Conservation (phyloP, 2,888 invertebrate genomes). For the Melanostoma scalare region DNA sequence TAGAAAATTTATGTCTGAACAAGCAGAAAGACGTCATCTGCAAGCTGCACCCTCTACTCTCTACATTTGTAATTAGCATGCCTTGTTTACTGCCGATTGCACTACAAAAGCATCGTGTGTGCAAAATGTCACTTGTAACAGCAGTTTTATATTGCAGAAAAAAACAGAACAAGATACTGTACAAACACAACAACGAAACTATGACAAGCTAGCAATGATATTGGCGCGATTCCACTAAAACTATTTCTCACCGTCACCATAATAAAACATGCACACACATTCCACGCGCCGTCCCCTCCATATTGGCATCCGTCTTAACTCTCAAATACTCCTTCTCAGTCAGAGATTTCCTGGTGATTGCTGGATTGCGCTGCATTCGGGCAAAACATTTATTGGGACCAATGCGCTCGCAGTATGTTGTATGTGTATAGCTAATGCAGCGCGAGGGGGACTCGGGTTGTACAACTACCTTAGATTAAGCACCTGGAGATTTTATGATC, state of each 20-base stretch:
- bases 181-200: slow-evolving; percentile 56
- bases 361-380: slow-evolving; percentile 45
- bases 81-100: slow-evolving; percentile 51
- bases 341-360: slow-evolving; percentile 70
- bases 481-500: slow-evolving; percentile 72
- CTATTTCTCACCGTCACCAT: slow-evolving; percentile 71
- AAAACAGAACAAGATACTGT: slow-evolving; percentile 55
- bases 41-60: slow-evolving; percentile 68
- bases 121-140: slow-evolving; percentile 63
- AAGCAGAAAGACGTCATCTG: slow-evolving; percentile 53
- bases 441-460: slow-evolving; percentile 7
- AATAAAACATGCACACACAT: slow-evolving; percentile 69
- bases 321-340: slow-evolving; percentile 57
- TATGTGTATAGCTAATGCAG: background rate
- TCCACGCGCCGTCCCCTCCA: slow-evolving; percentile 51
- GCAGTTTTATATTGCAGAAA: slow-evolving; percentile 35
- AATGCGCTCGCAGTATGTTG: slow-evolving; percentile 49
- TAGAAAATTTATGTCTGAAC: slow-evolving; percentile 37
- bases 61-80: slow-evolving; percentile 68
- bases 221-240: slow-evolving; percentile 68
- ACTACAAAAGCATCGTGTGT: slow-evolving; percentile 53
- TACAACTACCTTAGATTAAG: slow-evolving; percentile 67
- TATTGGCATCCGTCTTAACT: slow-evolving; percentile 58
- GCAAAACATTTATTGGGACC: slow-evolving; percentile 56
- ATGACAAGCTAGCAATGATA: slow-evolving; percentile 70